A percentile compares a stretch with the other conserved stretches of the same genome.
These are phyloP conservation scores for Zoroaster sp. DNA, from an alignment of 53 echinoderm and acorn worm genomes.

Conservation along the genomic window DNA sequence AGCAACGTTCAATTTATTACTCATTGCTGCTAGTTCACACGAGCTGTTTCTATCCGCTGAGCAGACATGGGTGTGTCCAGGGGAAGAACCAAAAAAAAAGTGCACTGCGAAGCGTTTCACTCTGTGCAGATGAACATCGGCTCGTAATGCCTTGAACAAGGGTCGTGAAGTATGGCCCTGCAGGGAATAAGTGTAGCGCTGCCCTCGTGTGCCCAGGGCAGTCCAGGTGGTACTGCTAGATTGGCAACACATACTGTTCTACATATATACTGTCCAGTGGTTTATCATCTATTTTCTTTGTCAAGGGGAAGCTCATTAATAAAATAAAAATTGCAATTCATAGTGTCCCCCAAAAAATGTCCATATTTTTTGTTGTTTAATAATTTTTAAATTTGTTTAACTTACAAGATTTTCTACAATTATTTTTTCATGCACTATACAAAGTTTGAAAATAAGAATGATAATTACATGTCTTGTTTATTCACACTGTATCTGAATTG, in stretches of 20 bases:
- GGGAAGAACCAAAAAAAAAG: neutral
- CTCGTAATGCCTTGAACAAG: neutral
- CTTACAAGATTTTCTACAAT: too few species aligned
- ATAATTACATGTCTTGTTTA: too few species aligned
- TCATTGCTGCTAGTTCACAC: neutral
- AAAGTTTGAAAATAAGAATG: too few species aligned
- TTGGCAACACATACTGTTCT: neutral
- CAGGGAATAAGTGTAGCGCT: neutral
- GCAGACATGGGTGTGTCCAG: neutral
- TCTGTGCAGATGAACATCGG: neutral
- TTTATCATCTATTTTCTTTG: neutral
- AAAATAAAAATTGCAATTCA: too few species aligned
- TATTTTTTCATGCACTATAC: too few species aligned
- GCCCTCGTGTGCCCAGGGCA: neutral
- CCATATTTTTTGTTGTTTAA: too few species aligned
- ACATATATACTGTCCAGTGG: neutral
- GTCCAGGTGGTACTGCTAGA: neutral
- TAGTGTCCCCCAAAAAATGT: too few species aligned
- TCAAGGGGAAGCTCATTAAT: neutral
- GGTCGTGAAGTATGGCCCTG: neutral
- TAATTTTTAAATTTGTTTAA: too few species aligned
- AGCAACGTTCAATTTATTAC: neutral
- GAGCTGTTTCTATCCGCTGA: neutral
- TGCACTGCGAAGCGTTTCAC: neutral
- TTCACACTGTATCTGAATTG: too few species aligned